These are phyloP conservation scores for Montipora capitata DNA, from an alignment of 92 coral and sea anemone genomes.

Conservation along the genomic window DNA sequence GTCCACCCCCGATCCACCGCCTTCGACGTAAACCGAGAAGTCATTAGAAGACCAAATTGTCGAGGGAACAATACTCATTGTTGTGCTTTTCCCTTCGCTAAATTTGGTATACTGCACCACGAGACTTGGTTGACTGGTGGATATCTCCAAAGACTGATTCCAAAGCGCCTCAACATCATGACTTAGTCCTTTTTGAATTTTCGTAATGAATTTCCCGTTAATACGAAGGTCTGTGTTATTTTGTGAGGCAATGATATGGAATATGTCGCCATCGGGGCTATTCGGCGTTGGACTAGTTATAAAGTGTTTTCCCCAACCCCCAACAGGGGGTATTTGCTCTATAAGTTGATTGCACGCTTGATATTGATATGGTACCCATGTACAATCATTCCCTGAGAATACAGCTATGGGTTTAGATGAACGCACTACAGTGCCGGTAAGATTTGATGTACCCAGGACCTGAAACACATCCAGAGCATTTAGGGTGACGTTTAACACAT, in stretches of 20 bases:
- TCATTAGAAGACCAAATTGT: conserved; percentile 79
- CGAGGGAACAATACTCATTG: conserved; percentile 87
- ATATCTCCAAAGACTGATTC: conserved; percentile 54
- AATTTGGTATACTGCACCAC: conserved; percentile 85
- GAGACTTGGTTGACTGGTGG: conserved; percentile 79
- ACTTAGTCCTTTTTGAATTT: conserved; percentile 67
- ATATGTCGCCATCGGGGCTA: conserved; percentile 74
- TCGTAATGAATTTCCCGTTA: conserved; percentile 23
- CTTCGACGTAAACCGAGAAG: conserved; percentile 76
- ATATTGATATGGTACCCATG: conserved; percentile 67
- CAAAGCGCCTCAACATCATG: conserved; percentile 52
- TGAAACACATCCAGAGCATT: conserved; percentile 82
- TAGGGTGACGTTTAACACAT: conserved; percentile 52
- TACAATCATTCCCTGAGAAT: conserved; percentile 92
- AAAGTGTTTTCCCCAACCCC: conserved; percentile 81
- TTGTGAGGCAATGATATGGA: conserved; percentile 81
- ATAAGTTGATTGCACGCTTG: conserved; percentile 85
- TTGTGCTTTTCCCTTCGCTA: conserved; percentile 64
- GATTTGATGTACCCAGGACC: conserved; percentile 50
- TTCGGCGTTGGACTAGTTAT: conserved; percentile 82
- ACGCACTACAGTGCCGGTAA: conserved; percentile 82
- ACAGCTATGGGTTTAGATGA: conserved; percentile 87
- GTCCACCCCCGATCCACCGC: conserved; percentile 1
- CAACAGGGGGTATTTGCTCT: conserved; percentile 89
- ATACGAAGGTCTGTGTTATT: conserved; percentile 73